A percentile compares a stretch with the other conserved stretches of the same genome.
These are phyloP conservation scores for Gnathonemus longibarbis DNA, from an alignment of 2,113 vertebrate genomes.

Conservation along the genomic window DNA sequence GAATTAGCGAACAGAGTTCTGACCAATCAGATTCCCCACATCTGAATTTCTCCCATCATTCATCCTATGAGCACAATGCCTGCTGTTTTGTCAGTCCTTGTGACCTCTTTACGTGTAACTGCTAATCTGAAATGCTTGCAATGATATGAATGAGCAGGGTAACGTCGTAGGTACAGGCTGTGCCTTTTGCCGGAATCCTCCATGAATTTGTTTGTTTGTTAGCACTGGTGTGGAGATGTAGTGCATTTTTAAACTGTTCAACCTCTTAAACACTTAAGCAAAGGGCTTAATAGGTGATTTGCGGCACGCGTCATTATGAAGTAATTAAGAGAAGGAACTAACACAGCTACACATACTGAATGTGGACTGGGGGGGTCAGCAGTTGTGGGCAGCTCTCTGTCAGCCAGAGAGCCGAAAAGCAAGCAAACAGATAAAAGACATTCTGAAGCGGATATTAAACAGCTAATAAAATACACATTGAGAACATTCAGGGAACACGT, in stretches of 20 bases:
- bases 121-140: not conserved
- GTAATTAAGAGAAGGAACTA: not conserved
- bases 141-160: not conserved
- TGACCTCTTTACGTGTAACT: not conserved
- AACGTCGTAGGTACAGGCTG: not conserved
- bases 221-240: not conserved
- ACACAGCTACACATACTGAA: not conserved
- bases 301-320: not conserved
- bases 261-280: constrained; percentile 4
- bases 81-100: not conserved
- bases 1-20: not conserved
- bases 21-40: not conserved
- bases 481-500: not conserved
- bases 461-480: constrained; percentile 13
- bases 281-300: constrained; percentile 4
- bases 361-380: not conserved
- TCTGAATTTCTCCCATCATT: not conserved
- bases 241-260: not conserved
- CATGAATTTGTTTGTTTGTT: not conserved
- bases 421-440: not conserved
- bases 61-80: not conserved
- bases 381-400: not conserved
- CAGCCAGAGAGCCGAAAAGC: not conserved
- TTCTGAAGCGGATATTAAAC: constrained; percentile 7
- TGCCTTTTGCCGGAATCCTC: not conserved